Base-by-base conservation (phyloP, 2,113 vertebrate species). In the Peucedramus taeniatus region DNA sequence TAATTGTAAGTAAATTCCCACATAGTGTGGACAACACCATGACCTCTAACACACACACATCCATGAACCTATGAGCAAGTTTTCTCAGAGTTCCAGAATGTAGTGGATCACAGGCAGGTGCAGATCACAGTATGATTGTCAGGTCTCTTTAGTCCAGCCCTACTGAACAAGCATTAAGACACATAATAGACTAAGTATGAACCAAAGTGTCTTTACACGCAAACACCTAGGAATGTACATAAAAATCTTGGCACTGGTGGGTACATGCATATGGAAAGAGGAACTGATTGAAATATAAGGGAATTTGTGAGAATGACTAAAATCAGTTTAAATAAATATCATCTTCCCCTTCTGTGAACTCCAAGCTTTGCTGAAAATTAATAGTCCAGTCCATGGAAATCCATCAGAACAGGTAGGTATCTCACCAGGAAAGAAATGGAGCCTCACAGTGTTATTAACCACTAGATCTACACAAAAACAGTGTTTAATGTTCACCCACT, bases 121-220 rank as follows among this genome's bases (percentile, higher is more conserved):
- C 1, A 26, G 21, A 64, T 21, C 47, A 72, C 20, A 40, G 14
- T 20, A 20, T 40, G n/a, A 44, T 10, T 63, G 28, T 28, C 39
- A 88, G 44, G 75, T 59, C 77, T 75, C 50, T 90, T 90, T 93
- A 89, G 81, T 96, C 83, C 59, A 69, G 54, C 53, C 63, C 88
- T 65, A 61, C 13, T 47, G 39, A 53, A 44, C 14, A 51, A 59
- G 22, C 31, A 37, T 12, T 50, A 51, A 51, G 44, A 37, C 37
- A 68, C 9, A 37, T 31, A 77, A 76, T 27, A 19, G 17, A 59
- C 14, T 14, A 66, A 86, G 13, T 37, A 44, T 27, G 17, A 59
- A 31, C 22, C 11, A 7, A 68, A 68, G 6, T 49, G 35, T n/a
- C 60, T 65, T 49, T 49, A 24, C 35, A 49, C n/a, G 42, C 30